Evolutionary conservation across 2,797 vertebrate species (phyloP).

Genomic region (Cetoscarus ocellatus): DNA sequence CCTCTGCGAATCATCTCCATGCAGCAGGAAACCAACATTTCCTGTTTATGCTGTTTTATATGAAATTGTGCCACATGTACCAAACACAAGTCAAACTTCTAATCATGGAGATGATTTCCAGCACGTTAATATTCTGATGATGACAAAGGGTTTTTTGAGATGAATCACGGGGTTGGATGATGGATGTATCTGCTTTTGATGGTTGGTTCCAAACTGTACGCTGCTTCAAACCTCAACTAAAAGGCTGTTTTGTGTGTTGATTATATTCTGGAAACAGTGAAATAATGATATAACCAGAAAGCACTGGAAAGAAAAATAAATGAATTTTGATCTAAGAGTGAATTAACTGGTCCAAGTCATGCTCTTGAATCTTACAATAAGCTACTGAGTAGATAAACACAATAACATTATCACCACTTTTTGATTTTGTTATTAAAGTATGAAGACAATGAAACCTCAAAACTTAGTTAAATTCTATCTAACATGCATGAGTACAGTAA

Average conservation of each 20-base stretch:
- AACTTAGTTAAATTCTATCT: no score
- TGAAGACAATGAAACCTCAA: no score
- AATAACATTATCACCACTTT: no score
- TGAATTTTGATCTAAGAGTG: no score
- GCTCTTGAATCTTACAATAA: no score
- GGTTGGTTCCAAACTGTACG: no score
- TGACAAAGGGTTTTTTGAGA: conserved; percentile 25
- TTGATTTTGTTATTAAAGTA: no score
- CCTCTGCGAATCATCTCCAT: conserved; percentile 46
- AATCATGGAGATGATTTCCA: conserved; percentile 26
- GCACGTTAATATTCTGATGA: not conserved
- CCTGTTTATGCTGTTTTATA: conserved; percentile 42
- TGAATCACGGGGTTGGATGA: not conserved
- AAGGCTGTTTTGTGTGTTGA: conserved; percentile 13
- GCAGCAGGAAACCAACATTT: conserved; percentile 52
- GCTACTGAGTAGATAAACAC: no score
- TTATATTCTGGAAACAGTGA: conserved; percentile 3
- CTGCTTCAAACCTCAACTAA: not conserved
- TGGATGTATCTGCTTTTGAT: conserved; percentile 1
- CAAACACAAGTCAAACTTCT: conserved; percentile 36
- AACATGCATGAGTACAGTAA: no score
- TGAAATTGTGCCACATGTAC: conserved; percentile 22
- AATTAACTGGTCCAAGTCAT: no score
- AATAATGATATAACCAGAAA: not conserved
- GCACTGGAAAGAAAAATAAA: conserved; percentile 2